phyloP scores from a whole-genome alignment of 2,113 vertebrate species.

The Crocuta crocuta region DNA sequence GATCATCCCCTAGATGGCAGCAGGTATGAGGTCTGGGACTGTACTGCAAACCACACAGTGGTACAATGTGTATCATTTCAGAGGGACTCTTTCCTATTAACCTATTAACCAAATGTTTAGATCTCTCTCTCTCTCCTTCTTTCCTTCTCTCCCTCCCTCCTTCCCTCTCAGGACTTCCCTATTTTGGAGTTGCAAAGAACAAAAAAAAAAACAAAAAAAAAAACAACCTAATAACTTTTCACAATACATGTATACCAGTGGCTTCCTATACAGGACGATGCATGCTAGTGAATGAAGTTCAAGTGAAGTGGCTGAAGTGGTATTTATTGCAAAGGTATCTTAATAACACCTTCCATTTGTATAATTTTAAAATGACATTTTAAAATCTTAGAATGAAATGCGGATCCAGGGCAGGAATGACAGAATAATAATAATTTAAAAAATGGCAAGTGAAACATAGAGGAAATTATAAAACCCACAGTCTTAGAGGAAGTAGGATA shows the following conservation, averaged over 20 bases:
- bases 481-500: background rate
- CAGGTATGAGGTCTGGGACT: background rate
- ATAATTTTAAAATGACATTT: background rate
- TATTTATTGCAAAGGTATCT: background rate
- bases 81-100: background rate
- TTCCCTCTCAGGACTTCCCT: background rate
- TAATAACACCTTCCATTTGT: background rate
- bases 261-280: background rate
- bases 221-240: background rate
- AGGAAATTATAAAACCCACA: background rate
- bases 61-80: background rate
- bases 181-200: background rate
- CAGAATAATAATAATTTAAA: background rate
- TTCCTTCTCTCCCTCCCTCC: background rate
- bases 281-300: background rate
- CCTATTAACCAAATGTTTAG: background rate
- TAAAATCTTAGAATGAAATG: background rate
- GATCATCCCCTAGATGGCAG: background rate
- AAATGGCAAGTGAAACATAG: background rate
- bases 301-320: background rate
- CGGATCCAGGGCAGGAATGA: background rate
- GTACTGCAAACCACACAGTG: background rate
- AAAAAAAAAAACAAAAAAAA: background rate
- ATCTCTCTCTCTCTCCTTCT: background rate
- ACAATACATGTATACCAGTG: background rate